These are phyloP conservation scores for Lochmaea capreae DNA, from an alignment of 2,888 invertebrate genomes.

Conservation along the genomic window DNA sequence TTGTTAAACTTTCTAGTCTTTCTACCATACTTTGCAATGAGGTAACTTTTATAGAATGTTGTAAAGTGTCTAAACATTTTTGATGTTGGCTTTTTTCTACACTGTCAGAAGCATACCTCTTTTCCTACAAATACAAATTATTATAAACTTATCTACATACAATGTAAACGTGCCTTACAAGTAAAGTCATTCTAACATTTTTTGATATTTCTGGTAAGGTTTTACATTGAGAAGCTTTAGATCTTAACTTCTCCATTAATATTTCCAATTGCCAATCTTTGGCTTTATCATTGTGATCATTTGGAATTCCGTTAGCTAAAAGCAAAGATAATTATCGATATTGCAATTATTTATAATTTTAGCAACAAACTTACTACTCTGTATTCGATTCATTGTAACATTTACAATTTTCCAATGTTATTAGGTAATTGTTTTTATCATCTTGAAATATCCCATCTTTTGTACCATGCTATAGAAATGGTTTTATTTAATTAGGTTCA, in stretches of 20 bases:
- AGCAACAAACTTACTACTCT: conserved; percentile 8
- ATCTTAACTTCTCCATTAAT: conserved; percentile 91
- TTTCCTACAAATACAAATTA: conserved; percentile 74
- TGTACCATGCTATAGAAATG: neutral
- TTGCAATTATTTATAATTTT: neutral
- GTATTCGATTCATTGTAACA: conserved; percentile 12
- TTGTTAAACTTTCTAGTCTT: conserved; percentile 88
- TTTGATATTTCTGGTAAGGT: conserved; percentile 89
- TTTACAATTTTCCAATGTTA: neutral
- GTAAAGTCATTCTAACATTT: conserved; percentile 85
- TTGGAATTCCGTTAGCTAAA: conserved; percentile 43
- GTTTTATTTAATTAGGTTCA: neutral
- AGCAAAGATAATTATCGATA: neutral
- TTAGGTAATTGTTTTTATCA: conserved; percentile 1
- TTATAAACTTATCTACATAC: neutral
- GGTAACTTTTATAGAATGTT: conserved; percentile 93
- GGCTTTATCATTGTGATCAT: conserved; percentile 68
- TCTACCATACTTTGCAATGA: conserved; percentile 93
- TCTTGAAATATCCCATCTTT: neutral
- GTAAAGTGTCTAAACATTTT: conserved; percentile 90
- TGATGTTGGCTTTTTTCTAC: conserved; percentile 88
- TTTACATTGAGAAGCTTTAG: conserved; percentile 84
- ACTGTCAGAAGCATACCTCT: conserved; percentile 87
- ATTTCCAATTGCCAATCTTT: conserved; percentile 86
- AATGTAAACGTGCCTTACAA: conserved; percentile 70